phyloP scores from a whole-genome alignment of 2,797 vertebrate species.

The Fundulus diaphanus region DNA sequence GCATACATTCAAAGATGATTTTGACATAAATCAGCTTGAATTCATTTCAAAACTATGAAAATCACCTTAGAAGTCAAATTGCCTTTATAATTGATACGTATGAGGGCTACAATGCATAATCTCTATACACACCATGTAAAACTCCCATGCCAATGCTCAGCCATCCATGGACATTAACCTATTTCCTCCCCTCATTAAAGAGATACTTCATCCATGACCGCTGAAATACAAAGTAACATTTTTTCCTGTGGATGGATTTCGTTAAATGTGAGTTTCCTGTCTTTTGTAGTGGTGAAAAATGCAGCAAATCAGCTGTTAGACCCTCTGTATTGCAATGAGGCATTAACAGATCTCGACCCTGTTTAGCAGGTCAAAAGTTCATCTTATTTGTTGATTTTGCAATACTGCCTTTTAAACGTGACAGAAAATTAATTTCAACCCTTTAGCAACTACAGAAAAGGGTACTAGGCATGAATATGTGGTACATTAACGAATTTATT shows the following conservation, averaged over 20 bases:
- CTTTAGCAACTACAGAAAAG: not conserved
- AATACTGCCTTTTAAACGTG: not conserved
- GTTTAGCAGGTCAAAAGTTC: constrained; percentile 22
- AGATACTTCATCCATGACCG: constrained; percentile 57
- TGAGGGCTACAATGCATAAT: not conserved
- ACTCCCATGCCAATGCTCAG: constrained; percentile 39
- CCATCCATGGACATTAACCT: constrained; percentile 68
- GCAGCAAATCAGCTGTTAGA: constrained; percentile 12
- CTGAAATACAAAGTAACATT: constrained; percentile 61
- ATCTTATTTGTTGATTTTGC: constrained; percentile 4
- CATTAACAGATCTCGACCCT: constrained; percentile 9
- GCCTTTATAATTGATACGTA: not conserved
- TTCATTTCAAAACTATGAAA: not conserved
- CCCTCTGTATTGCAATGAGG: constrained; percentile 11
- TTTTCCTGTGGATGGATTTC: constrained; percentile 37
- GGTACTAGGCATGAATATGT: not conserved
- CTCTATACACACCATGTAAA: constrained; percentile 5
- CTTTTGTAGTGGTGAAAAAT: constrained; percentile 4
- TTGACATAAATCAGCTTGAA: not conserved
- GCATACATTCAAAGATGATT: not conserved
- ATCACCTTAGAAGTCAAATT: not conserved
- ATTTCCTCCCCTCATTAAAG: constrained; percentile 60
- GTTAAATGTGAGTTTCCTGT: constrained; percentile 46
- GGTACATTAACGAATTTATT: not conserved
- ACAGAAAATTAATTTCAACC: not conserved